Evolutionary conservation across 2,888 invertebrate genomes (phyloP).

Genomic region (Pseudolycoriella hygida): DNA sequence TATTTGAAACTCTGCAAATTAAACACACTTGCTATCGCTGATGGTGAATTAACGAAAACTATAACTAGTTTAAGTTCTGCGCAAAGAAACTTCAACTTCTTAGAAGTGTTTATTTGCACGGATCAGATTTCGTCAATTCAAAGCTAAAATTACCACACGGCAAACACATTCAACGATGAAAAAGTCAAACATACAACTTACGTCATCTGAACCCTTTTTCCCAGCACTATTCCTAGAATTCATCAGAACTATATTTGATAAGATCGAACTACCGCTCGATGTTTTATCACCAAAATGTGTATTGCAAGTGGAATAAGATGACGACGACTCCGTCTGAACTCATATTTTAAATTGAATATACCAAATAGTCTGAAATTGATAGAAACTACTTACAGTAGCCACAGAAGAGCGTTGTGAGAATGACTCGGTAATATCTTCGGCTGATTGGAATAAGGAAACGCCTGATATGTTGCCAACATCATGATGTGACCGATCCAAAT

Average conservation of each 20-base stretch:
- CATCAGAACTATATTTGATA: no score
- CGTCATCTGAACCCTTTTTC: not conserved
- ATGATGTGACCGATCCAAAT: constrained; percentile 19
- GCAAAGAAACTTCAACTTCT: no score
- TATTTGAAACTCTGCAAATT: no score
- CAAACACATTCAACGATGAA: not conserved
- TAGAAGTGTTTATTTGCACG: no score
- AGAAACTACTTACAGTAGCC: not conserved
- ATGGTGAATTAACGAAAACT: no score
- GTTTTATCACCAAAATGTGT: constrained; percentile 21
- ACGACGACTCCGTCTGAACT: constrained; percentile 17
- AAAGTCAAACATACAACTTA: not conserved
- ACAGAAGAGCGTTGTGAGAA: constrained; percentile 2
- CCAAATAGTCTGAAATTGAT: constrained; percentile 3
- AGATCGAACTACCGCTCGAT: constrained; percentile 11
- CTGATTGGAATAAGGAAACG: constrained; percentile 54
- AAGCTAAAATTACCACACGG: no score
- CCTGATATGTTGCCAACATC: constrained; percentile 45
- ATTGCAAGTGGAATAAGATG: constrained; percentile 27
- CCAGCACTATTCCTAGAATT: not conserved
- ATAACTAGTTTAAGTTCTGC: no score
- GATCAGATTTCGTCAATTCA: no score
- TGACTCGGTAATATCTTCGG: constrained; percentile 36
- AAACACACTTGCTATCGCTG: no score
- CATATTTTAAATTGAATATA: constrained; percentile 4